These are phyloP conservation scores for Andrena hattorfiana DNA, from an alignment of 2,888 invertebrate species.

Conservation along the genomic window DNA sequence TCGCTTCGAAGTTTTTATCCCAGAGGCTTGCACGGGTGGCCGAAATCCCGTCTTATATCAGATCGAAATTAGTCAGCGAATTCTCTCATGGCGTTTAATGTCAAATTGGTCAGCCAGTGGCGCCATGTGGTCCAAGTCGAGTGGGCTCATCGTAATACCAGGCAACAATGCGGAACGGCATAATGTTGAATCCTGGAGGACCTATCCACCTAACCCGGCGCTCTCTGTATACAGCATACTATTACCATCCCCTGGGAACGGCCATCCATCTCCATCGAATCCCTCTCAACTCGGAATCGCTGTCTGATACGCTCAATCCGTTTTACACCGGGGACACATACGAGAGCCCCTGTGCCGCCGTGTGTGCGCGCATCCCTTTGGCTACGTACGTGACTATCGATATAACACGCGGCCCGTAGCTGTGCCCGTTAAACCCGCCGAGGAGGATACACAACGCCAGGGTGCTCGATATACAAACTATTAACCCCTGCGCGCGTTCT, in stretches of 20 bases:
- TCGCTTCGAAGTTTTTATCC: too few relatives aligned
- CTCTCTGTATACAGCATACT: conserved; percentile 65
- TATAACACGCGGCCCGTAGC: conserved; percentile 38
- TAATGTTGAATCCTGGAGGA: conserved; percentile 70
- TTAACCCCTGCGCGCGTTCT: conserved; percentile 70
- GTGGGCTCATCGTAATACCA: conserved; percentile 83
- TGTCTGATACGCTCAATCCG: conserved; percentile 76
- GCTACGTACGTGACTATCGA: conserved; percentile 59
- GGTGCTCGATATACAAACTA: conserved; percentile 75
- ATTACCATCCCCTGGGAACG: conserved; percentile 81
- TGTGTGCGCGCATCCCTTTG: conserved; percentile 56
- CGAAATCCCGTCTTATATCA: conserved; percentile 3
- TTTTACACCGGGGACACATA: conserved; percentile 61
- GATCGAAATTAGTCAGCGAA: conserved; percentile 52
- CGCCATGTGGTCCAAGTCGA: conserved; percentile 83
- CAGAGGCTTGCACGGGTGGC: neutral
- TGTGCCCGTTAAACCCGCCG: conserved; percentile 58
- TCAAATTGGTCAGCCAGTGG: conserved; percentile 59
- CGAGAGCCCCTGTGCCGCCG: conserved; percentile 18
- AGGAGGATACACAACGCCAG: conserved; percentile 46
- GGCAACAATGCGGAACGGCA: conserved; percentile 78
- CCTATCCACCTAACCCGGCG: conserved; percentile 65
- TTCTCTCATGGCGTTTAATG: conserved; percentile 59
- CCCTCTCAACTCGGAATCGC: conserved; percentile 82
- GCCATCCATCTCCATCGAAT: conserved; percentile 84